phyloP scores from a whole-genome alignment of 2,113 vertebrate genomes.

The Thomomys bottae region DNA sequence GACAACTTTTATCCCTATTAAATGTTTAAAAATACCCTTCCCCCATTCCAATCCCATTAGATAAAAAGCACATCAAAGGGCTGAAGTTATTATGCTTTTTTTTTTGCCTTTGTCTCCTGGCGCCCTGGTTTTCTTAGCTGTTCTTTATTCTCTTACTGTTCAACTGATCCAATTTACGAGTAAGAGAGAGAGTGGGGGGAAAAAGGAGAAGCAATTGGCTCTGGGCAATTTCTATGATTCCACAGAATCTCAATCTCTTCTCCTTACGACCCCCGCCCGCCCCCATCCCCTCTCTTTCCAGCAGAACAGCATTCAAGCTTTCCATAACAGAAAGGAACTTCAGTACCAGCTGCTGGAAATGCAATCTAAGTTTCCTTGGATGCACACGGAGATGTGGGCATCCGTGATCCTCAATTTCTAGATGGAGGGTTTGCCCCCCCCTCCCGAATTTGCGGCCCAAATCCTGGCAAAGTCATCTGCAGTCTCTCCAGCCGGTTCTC shows the following conservation, averaged over 20 bases:
- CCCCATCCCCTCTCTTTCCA: not conserved
- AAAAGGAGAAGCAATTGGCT: not conserved
- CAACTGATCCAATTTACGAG: slow-evolving; percentile 54
- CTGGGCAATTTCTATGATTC: slow-evolving; percentile 38
- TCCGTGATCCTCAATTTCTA: slow-evolving; percentile 51
- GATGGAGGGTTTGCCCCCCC: slow-evolving; percentile 49
- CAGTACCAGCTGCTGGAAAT: not conserved
- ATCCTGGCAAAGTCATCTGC: slow-evolving; percentile 34
- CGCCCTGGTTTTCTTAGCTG: slow-evolving; percentile 56
- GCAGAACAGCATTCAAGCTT: not conserved
- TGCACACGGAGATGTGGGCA: not conserved
- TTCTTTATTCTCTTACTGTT: not conserved
- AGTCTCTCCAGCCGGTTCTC: slow-evolving; percentile 47
- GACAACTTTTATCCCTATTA: slow-evolving; percentile 38
- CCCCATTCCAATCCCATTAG: not conserved
- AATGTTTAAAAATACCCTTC: not conserved
- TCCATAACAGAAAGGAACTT: slow-evolving; percentile 27
- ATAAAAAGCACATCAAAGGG: slow-evolving; percentile 51
- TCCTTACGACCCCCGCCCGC: not conserved
- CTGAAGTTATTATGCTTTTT: slow-evolving; percentile 51
- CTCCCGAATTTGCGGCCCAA: slow-evolving; percentile 57
- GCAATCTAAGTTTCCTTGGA: not conserved
- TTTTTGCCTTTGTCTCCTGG: slow-evolving; percentile 67
- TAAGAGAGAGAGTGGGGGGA: too few species aligned
- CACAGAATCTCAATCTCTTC: slow-evolving; percentile 1